phyloP scores from a whole-genome alignment of 2,888 invertebrate species.

The Cephus nigrinus region DNA sequence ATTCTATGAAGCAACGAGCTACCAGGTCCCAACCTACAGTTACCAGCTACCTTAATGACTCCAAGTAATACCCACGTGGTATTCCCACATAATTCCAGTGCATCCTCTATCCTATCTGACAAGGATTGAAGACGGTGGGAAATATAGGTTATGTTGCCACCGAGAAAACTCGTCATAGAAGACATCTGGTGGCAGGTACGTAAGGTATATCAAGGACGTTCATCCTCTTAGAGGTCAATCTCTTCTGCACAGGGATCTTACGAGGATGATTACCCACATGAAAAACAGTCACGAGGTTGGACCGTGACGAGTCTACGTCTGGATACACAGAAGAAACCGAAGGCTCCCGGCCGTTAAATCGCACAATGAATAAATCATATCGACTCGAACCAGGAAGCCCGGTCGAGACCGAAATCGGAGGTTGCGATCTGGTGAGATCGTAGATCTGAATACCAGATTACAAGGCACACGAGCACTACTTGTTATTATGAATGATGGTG shows the following conservation, averaged over 20 bases:
- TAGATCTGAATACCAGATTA: slow-evolving; percentile 8
- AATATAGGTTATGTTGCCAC: neutral
- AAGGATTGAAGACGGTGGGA: neutral
- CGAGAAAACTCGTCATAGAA: neutral
- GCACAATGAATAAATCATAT: slow-evolving; percentile 7
- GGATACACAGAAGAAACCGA: neutral
- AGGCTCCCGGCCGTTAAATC: slow-evolving; percentile 1
- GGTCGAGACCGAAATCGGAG: slow-evolving; percentile 4
- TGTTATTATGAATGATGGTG: slow-evolving; percentile 2
- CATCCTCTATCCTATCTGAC: neutral
- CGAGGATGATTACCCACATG: neutral
- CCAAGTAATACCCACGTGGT: neutral
- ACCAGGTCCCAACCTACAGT: neutral
- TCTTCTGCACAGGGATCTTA: neutral
- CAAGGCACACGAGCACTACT: slow-evolving; percentile 1
- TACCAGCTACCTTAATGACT: neutral
- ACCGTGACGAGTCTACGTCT: neutral
- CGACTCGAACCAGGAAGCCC: slow-evolving; percentile 2
- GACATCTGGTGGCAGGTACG: neutral
- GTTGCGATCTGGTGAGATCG: slow-evolving; percentile 5
- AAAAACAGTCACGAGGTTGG: neutral
- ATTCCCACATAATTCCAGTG: neutral
- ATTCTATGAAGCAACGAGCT: neutral
- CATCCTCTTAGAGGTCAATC: neutral
- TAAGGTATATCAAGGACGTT: neutral